A percentile compares a stretch with the other conserved stretches of the same genome.
Conservation (phyloP, 2,888 invertebrate genomes). For the Caenorhabditis virilis region DNA sequence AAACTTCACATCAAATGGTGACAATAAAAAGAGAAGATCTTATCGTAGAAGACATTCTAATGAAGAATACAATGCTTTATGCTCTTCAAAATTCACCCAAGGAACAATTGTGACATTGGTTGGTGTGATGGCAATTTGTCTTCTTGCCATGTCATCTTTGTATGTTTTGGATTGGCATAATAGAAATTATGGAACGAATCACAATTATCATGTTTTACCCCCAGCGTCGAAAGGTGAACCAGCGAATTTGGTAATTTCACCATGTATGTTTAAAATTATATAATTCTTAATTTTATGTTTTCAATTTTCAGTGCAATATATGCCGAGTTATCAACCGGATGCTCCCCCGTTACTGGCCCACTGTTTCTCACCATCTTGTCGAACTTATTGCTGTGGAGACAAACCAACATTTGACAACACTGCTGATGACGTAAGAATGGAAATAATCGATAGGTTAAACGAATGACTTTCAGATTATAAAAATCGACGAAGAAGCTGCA, state of each 20-base stretch:
- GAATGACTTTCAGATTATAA: not conserved
- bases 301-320: slow-evolving; percentile 16
- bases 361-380: slow-evolving; percentile 34
- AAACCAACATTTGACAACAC: slow-evolving; percentile 12
- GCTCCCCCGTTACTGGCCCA: slow-evolving; percentile 43
- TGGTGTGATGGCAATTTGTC: slow-evolving; percentile 91
- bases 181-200: slow-evolving; percentile 65
- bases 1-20: not conserved
- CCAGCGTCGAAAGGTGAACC: slow-evolving; percentile 19
- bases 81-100: slow-evolving; percentile 72
- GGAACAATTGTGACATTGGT: slow-evolving; percentile 86
- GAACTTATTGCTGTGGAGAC: slow-evolving; percentile 41
- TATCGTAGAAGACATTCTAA: not conserved
- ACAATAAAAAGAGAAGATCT: slow-evolving; percentile 1
- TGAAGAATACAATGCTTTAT: not conserved
- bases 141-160: slow-evolving; percentile 88
- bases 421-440: slow-evolving; percentile 10
- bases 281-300: too few relatives aligned
- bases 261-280: slow-evolving; percentile 16
- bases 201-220: slow-evolving; percentile 5
- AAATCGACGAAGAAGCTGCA: not conserved
- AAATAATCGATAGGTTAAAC: not conserved
- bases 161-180: slow-evolving; percentile 89
- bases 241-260: slow-evolving; percentile 23
- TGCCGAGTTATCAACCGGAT: slow-evolving; percentile 42